Conservation (phyloP, 2,113 vertebrate genomes). For the Furnarius figulus region DNA sequence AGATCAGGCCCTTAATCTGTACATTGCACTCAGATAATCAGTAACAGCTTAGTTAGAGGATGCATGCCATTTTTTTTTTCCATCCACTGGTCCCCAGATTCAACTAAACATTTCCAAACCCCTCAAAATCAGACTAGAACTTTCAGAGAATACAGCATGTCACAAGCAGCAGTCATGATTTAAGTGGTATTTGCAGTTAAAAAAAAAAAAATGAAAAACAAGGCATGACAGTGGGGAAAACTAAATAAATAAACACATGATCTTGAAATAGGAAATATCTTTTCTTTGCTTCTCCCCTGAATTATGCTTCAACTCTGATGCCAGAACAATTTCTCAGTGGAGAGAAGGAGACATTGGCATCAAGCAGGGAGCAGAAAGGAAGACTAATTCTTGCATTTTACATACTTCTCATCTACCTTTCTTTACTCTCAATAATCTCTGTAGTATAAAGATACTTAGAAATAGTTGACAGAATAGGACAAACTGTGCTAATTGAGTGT, state of each 20-base stretch:
- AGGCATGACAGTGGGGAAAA: background rate
- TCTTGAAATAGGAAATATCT: background rate
- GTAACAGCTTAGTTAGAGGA: slow-evolving; percentile 54
- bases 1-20: slow-evolving; percentile 51
- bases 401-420: background rate
- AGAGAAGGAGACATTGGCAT: background rate
- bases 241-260: background rate
- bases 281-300: background rate
- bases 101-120: background rate
- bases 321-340: accelerated
- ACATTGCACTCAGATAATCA: slow-evolving; percentile 47
- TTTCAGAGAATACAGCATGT: background rate
- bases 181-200: background rate
- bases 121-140: background rate
- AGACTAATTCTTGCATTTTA: background rate
- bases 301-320: background rate
- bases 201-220: background rate
- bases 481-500: accelerated
- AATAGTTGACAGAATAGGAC: background rate
- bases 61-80: accelerated
- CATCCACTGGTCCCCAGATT: background rate
- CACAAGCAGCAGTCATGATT: accelerated
- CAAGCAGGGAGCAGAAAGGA: background rate
- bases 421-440: background rate
- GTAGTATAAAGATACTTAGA: background rate